Percentiles rank a stretch among this genome's conserved stretches.
phyloP scores from a whole-genome alignment of 2,888 invertebrate species.

The Odontomyia ornata region DNA sequence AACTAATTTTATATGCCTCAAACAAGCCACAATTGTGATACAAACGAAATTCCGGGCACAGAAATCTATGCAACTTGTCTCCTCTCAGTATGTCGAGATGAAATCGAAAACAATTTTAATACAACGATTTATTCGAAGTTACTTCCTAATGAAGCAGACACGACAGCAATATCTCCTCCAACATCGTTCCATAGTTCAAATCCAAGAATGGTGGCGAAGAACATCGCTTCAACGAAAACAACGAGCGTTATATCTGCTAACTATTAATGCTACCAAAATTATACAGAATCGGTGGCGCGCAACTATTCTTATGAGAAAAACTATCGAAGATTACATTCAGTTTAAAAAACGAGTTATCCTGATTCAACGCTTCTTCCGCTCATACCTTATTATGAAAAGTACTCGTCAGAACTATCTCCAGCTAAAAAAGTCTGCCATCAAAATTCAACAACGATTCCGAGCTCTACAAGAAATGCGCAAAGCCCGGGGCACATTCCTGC shows the following conservation, averaged over 20 bases:
- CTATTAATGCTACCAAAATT: neutral
- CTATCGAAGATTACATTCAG: conserved; percentile 54
- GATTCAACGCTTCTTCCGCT: conserved; percentile 2
- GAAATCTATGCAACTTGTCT: conserved; percentile 39
- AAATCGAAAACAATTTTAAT: neutral
- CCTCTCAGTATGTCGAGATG: neutral
- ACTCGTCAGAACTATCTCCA: neutral
- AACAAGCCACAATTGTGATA: conserved; percentile 53
- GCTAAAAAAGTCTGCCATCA: conserved; percentile 51
- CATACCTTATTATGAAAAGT: neutral
- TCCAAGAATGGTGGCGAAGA: conserved; percentile 64
- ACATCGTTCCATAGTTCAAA: conserved; percentile 25
- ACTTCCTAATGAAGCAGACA: conserved; percentile 46
- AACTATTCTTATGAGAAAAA: conserved; percentile 39
- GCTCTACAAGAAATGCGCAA: conserved; percentile 49
- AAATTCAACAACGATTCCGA: conserved; percentile 62
- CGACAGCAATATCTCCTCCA: conserved; percentile 14
- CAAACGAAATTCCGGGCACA: conserved; percentile 58
- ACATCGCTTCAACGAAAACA: conserved; percentile 58
- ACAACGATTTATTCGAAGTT: conserved; percentile 12
- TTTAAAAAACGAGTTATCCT: conserved; percentile 48
- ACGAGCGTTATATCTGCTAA: conserved; percentile 52
- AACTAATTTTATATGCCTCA: conserved; percentile 54
- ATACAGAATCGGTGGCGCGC: conserved; percentile 33
- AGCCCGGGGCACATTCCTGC: conserved; percentile 53